A percentile compares a stretch with the other conserved stretches of the same genome.
Evolutionary conservation across 2,888 invertebrate genomes (phyloP).

Genomic region (Drosophila setosimentum): DNA sequence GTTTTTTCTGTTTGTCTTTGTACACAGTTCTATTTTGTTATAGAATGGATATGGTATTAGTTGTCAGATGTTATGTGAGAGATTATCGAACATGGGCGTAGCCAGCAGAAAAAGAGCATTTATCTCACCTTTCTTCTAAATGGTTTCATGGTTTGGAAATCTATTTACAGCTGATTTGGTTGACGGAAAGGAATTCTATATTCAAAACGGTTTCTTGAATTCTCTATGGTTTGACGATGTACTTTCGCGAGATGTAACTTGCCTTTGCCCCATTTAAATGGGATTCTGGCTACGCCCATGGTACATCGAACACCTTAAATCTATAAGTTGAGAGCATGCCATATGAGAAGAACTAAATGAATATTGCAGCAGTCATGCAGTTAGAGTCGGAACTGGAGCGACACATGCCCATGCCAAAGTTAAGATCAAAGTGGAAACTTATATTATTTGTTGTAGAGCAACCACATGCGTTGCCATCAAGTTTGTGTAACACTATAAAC

Average conservation of each 20-base stretch:
- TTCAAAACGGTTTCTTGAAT: not conserved
- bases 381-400: constrained; percentile 34
- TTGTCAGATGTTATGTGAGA: not conserved
- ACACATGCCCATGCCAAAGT: constrained; percentile 58
- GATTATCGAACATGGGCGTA: not conserved
- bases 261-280: not conserved
- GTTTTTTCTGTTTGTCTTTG: not conserved
- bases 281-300: not conserved
- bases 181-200: not conserved
- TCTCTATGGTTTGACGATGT: not conserved
- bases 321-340: constrained; percentile 44
- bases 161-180: not conserved
- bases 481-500: not conserved
- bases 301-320: constrained; percentile 26
- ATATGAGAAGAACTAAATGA: constrained; percentile 30
- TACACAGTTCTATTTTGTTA: not conserved
- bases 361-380: constrained; percentile 53
- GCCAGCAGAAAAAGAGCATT: not conserved
- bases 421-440: constrained; percentile 35
- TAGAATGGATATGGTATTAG: constrained; percentile 12
- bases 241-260: not conserved
- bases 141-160: not conserved
- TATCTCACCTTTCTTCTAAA: not conserved
- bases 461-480: constrained; percentile 18
- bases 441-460: constrained; percentile 6